phyloP scores from a whole-genome alignment of 2,888 invertebrate species.

The Leptopilina myrica region DNA sequence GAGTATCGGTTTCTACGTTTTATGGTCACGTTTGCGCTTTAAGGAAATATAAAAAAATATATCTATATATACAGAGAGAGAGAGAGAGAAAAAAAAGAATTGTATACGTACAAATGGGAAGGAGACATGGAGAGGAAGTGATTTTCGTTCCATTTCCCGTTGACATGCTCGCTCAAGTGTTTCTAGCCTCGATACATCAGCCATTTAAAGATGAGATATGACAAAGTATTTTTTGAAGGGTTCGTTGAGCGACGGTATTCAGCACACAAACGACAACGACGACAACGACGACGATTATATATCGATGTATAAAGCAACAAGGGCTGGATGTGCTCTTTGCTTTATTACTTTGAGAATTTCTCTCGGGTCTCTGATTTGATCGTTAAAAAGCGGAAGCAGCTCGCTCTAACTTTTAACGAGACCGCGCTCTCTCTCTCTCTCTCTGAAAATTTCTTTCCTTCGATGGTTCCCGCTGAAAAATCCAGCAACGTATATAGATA shows the following conservation, averaged over 20 bases:
- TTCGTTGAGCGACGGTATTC: slow-evolving; percentile 34
- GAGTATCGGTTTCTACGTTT: slow-evolving; percentile 32
- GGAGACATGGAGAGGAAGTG: slow-evolving; percentile 26
- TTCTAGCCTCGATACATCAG: slow-evolving; percentile 37
- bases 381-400: slow-evolving; percentile 38
- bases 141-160: slow-evolving; percentile 40
- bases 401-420: slow-evolving; percentile 39
- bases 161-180: slow-evolving; percentile 34
- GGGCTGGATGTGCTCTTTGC: slow-evolving; percentile 36
- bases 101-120: slow-evolving; percentile 1
- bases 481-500: neutral
- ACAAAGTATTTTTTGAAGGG: slow-evolving; percentile 37
- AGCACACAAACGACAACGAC: neutral
- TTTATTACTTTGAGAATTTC: slow-evolving; percentile 39
- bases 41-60: slow-evolving; percentile 32
- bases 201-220: slow-evolving; percentile 40
- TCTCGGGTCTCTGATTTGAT: slow-evolving; percentile 33
- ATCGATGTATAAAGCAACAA: slow-evolving; percentile 12
- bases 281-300: slow-evolving; percentile 6
- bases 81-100: neutral
- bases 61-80: neutral
- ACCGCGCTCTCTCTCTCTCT: slow-evolving; percentile 16
- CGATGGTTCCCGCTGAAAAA: slow-evolving; percentile 26
- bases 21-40: slow-evolving; percentile 35
- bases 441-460: slow-evolving; percentile 23